Evolutionary conservation across 2,797 vertebrate species (phyloP).

Genomic region (Sylvilagus floridanus): DNA sequence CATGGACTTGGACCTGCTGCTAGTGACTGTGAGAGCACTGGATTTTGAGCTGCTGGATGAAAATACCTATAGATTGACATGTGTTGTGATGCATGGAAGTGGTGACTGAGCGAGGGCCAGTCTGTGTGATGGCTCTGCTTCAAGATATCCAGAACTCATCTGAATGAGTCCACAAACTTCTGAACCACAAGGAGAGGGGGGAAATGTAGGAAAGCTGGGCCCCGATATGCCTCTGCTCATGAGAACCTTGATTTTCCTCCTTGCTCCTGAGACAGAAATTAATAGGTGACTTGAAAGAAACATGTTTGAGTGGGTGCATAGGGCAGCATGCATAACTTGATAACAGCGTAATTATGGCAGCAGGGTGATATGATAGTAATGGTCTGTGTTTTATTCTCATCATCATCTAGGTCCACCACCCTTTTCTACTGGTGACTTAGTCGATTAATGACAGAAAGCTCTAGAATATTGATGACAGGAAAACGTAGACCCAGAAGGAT

Average conservation of each 20-base stretch:
- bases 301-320: background rate
- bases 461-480: background rate
- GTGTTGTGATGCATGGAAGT: background rate
- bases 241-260: constrained; percentile 42
- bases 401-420: background rate
- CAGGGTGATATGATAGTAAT: background rate
- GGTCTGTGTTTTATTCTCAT: background rate
- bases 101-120: background rate
- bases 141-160: background rate
- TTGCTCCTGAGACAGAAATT: constrained; percentile 52
- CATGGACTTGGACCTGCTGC: background rate
- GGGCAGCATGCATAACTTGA: background rate
- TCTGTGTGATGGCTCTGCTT: background rate
- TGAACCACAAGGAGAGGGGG: constrained; percentile 24
- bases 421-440: background rate
- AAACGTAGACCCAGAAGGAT: background rate
- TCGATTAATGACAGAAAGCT: background rate
- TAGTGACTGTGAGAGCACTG: background rate
- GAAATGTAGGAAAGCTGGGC: constrained; percentile 24
- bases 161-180: constrained; percentile 38
- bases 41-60: background rate
- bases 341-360: background rate
- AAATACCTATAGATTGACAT: background rate
- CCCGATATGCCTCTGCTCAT: constrained; percentile 2
- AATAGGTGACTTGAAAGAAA: constrained; percentile 6